phyloP scores from a whole-genome alignment of 2,888 invertebrate species.

The Nudaria mundana region DNA sequence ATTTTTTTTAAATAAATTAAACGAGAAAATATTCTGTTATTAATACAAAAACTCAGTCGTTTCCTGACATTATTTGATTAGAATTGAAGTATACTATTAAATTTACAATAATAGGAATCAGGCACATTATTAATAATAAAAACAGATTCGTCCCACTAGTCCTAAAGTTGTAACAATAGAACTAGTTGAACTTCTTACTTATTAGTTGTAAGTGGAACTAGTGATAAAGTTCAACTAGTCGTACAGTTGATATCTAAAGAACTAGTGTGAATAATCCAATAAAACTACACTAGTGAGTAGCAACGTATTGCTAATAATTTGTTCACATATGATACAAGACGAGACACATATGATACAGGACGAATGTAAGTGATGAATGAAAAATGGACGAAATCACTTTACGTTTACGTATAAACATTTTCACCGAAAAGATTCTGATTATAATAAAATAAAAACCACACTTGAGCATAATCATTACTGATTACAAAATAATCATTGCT shows the following conservation, averaged over 20 bases:
- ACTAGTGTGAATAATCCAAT: too few relatives aligned
- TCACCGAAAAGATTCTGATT: conserved; percentile 57
- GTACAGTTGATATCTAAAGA: too few relatives aligned
- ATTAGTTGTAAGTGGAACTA: too few relatives aligned
- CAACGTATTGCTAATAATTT: conserved; percentile 44
- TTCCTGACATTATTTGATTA: conserved; percentile 77
- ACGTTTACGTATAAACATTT: conserved; percentile 49
- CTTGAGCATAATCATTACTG: conserved; percentile 71
- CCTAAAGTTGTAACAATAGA: too few relatives aligned
- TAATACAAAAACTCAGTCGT: conserved; percentile 79
- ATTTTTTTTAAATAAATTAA: conserved; percentile 76
- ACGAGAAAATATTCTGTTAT: conserved; percentile 75
- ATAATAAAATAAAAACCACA: conserved; percentile 68
- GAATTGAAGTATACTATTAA: conserved; percentile 73
- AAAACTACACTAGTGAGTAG: conserved; percentile 67
- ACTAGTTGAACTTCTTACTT: too few relatives aligned
- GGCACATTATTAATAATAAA: conserved; percentile 66
- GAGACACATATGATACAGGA: conserved; percentile 29
- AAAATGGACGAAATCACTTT: conserved; percentile 59
- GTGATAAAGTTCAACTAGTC: too few relatives aligned
- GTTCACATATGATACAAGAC: too few relatives aligned
- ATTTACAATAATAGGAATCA: conserved; percentile 79
- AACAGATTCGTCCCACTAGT: too few relatives aligned
- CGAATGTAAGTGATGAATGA: conserved; percentile 31
- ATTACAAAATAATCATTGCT: conserved; percentile 61